Conservation (phyloP, 37 sponge, comb jelly and placozoan species). For the Chondrosia reniformis region DNA sequence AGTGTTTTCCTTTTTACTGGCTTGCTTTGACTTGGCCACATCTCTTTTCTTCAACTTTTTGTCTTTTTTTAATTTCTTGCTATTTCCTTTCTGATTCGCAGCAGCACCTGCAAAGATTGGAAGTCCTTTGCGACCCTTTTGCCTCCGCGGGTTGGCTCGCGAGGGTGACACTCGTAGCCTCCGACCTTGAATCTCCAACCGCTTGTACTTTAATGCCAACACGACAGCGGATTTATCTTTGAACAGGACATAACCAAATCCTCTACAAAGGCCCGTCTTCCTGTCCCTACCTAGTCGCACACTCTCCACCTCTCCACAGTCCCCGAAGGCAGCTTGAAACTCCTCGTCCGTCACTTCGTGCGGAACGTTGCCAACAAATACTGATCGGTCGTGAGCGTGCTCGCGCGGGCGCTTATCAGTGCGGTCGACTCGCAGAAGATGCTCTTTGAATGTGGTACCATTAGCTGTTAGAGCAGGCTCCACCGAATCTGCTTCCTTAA, state of each 20-base stretch:
- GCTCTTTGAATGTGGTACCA: slow-evolving; percentile 39
- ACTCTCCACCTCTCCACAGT: slow-evolving; percentile 67
- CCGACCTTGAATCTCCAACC: slow-evolving; percentile 51
- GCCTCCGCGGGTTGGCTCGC: not conserved
- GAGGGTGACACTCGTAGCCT: slow-evolving; percentile 43
- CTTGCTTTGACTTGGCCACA: not conserved
- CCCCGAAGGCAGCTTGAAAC: slow-evolving; percentile 33
- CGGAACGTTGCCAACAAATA: slow-evolving; percentile 84
- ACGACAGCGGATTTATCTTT: slow-evolving; percentile 63
- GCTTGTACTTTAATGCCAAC: slow-evolving; percentile 61
- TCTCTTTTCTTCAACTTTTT: not conserved
- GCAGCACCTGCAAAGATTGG: not conserved
- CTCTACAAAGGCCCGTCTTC: slow-evolving; percentile 74
- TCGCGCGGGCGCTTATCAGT: slow-evolving; percentile 7
- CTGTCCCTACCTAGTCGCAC: slow-evolving; percentile 68
- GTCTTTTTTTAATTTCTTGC: slow-evolving; percentile 19
- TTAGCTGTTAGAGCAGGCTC: slow-evolving; percentile 36
- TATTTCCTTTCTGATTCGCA: slow-evolving; percentile 52
- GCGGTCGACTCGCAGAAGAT: slow-evolving; percentile 66
- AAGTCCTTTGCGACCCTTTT: too few species aligned
- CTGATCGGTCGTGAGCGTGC: slow-evolving; percentile 37
- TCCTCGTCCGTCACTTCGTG: slow-evolving; percentile 62
- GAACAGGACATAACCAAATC: slow-evolving; percentile 81
- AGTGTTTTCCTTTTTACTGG: not conserved
- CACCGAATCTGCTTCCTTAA: slow-evolving; percentile 26